Evolutionary conservation across 1,140 invertebrate species (phyloP).

Genomic region (Goniozus legneri): DNA sequence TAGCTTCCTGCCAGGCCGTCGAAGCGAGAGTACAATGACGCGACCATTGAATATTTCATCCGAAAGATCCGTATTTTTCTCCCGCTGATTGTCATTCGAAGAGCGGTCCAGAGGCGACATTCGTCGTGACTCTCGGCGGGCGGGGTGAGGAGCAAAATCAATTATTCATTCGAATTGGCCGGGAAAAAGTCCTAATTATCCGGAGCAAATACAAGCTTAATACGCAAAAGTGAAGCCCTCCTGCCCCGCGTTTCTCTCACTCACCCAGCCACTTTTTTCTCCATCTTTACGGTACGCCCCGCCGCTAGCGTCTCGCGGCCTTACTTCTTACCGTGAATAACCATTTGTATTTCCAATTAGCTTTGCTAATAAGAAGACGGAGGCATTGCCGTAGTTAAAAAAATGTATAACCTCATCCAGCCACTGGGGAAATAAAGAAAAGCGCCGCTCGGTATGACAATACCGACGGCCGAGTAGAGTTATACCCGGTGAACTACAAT

Average conservation of each 20-base stretch:
- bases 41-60: slow-evolving; percentile 41
- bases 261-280: slow-evolving; percentile 14
- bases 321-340: slow-evolving; percentile 50
- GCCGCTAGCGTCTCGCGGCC: slow-evolving; percentile 6
- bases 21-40: too few species aligned
- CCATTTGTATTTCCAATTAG: slow-evolving; percentile 58
- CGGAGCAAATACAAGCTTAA: slow-evolving; percentile 54
- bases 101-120: slow-evolving; percentile 22
- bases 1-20: too few species aligned
- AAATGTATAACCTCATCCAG: slow-evolving; percentile 55
- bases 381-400: slow-evolving; percentile 47
- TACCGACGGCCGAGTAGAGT: slow-evolving; percentile 34
- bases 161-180: slow-evolving; percentile 56
- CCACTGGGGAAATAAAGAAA: slow-evolving; percentile 57
- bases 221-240: slow-evolving; percentile 45
- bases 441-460: slow-evolving; percentile 50
- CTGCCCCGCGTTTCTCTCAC: neutral
- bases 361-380: slow-evolving; percentile 56
- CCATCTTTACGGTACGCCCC: neutral
- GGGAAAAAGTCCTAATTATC: slow-evolving; percentile 57
- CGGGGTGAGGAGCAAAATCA: slow-evolving; percentile 45
- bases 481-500: slow-evolving; percentile 44
- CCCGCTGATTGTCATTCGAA: slow-evolving; percentile 40
- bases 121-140: neutral
- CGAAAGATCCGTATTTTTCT: slow-evolving; percentile 34